These are phyloP conservation scores for Selene dorsalis DNA, from an alignment of 2,797 vertebrate species.

Conservation along the genomic window DNA sequence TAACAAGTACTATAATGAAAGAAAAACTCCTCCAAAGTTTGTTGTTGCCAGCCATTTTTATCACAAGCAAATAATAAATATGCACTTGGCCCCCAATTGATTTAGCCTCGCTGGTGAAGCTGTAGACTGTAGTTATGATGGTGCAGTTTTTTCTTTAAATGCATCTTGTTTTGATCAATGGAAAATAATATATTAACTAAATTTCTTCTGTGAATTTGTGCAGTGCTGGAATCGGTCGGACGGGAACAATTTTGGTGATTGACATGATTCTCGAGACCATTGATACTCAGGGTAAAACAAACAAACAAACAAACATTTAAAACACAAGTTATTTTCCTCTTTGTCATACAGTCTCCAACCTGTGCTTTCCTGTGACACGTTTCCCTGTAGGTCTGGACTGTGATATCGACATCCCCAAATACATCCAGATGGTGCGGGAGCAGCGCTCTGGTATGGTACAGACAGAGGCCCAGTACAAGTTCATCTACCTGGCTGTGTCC, in stretches of 20 bases:
- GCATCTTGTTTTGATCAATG: background rate
- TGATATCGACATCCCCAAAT: conserved; percentile 96
- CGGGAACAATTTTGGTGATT: conserved; percentile 95
- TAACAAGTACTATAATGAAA: background rate
- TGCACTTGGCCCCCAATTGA: background rate
- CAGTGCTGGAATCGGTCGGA: conserved; percentile 97
- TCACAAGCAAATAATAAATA: background rate
- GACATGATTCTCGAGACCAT: conserved; percentile 96
- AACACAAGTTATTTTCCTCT: background rate
- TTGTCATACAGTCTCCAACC: background rate
- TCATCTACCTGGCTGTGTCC: conserved; percentile 95
- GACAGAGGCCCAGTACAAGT: conserved; percentile 98
- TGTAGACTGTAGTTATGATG: background rate
- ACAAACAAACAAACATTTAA: background rate
- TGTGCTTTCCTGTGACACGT: background rate
- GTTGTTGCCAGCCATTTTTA: background rate
- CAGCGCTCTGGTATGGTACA: conserved; percentile 99
- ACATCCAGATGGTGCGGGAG: conserved; percentile 96
- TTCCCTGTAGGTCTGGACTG: conserved; percentile 88
- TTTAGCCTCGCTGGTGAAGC: no score
- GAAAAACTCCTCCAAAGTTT: background rate
- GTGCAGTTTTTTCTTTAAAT: background rate
- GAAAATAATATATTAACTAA: background rate
- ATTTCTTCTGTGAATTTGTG: conserved; percentile 55
- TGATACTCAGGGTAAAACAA: conserved; percentile 86